Base-by-base conservation (phyloP, 2,113 vertebrate genomes). In the Dipodomys ordii region DNA sequence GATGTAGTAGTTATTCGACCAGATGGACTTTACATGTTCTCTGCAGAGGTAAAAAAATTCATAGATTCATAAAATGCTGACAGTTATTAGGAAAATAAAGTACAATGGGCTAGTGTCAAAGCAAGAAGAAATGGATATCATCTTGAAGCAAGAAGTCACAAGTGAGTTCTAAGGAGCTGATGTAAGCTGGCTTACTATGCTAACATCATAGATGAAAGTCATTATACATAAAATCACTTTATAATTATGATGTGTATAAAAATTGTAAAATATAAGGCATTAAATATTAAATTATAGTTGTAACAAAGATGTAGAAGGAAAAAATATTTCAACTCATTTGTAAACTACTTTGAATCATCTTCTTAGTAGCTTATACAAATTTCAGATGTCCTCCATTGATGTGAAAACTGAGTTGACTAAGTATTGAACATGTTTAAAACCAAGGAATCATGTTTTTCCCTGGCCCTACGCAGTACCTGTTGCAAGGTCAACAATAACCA, bases 361-460 rank as follows among this genome's bases (percentile, higher is more conserved):
- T 28, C 25, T 72, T 46, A 1, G 6, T 46, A 49, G 35, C 27
- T 68, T 73, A 71, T 83, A 35, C 60, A 83, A 83, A 93, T 93
- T 91, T 67, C 28, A n/a, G 25, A 22, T 53, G 23, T n/a, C 44
- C 44, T 83, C 35, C 35, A 79, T 79, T 87, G 83, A 83, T 79
- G 79, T 30, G 78, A 83, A n/a, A 77, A 73, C 65, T 46, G 57
- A 90, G 57, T 65, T 79, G 72, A 90, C 57, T 49, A 57, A 79
- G 53, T 74, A 85, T 28, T 72, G 79, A 92, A 62, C 71, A 91
- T 64, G 53, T 90, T 94, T 96, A 92, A 94, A 93, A 93, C 72
- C 74, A 88, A 65, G 87, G 44, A 93, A 80, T 91, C 86, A 83
- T 46, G 72, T 71, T n/a, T 87, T 92, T 79, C 7, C 74, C 68